Percentiles rank a stretch among this genome's conserved stretches.
These are phyloP conservation scores for Anthopleura xanthogrammica DNA, from an alignment of 92 coral and sea anemone species.

Conservation along the genomic window DNA sequence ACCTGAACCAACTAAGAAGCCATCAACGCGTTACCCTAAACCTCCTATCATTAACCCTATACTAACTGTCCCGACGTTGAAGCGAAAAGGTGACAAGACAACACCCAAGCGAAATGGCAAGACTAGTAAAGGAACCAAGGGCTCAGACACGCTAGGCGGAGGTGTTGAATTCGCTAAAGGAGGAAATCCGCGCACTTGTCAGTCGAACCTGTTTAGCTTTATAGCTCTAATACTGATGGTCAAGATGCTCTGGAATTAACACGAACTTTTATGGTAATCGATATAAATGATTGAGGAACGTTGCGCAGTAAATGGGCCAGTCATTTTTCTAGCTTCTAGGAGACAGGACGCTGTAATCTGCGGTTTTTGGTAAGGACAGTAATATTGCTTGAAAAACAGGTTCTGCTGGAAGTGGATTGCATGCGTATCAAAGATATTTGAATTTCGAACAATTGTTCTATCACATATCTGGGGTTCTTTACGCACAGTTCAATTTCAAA, in stretches of 20 bases:
- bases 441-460: not conserved
- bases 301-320: not conserved
- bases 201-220: not conserved
- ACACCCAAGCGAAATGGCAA: constrained; percentile 39
- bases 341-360: not conserved
- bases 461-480: not conserved
- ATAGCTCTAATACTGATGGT: not conserved
- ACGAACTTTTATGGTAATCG: not conserved
- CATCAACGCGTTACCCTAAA: constrained; percentile 46
- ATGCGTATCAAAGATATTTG: not conserved
- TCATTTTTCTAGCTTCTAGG: not conserved
- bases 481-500: too few relatives aligned
- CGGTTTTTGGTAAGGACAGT: not conserved
- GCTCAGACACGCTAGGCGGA: constrained; percentile 4
- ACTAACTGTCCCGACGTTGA: constrained; percentile 52
- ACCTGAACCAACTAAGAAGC: constrained; percentile 63
- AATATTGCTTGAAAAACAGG: not conserved
- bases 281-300: too few relatives aligned
- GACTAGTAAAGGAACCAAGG: constrained; percentile 46
- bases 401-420: not conserved
- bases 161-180: not conserved
- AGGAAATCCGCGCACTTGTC: not conserved
- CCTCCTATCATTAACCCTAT: constrained; percentile 22
- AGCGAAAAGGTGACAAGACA: constrained; percentile 41
- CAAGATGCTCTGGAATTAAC: not conserved